Percentiles rank a stretch among this genome's conserved stretches.
phyloP scores from a whole-genome alignment of 2,797 vertebrate genomes.

The Phalanger gymnotis region DNA sequence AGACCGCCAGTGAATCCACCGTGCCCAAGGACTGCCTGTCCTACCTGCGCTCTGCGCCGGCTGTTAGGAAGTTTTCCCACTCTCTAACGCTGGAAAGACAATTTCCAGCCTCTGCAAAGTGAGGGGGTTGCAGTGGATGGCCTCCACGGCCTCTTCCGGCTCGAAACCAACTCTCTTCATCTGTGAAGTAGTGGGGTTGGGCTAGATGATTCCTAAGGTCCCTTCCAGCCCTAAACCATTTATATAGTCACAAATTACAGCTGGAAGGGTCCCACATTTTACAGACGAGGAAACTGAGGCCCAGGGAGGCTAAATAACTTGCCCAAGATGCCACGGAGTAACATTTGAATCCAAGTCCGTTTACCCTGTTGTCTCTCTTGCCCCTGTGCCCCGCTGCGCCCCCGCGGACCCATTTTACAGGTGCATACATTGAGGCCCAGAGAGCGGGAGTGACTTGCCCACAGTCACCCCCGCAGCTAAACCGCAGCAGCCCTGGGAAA shows the following conservation, averaged over 20 bases:
- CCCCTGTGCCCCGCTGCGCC: not conserved
- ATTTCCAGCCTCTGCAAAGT: not conserved
- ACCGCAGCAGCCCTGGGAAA: not conserved
- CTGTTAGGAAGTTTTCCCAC: no score
- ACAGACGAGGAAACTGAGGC: not conserved
- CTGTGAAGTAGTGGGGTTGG: not conserved
- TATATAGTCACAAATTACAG: not conserved
- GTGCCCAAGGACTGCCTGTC: no score
- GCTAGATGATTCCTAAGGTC: no score
- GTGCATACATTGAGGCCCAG: not conserved
- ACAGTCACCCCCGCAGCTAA: not conserved
- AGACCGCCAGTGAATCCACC: no score
- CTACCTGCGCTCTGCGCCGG: no score
- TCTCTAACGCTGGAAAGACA: not conserved
- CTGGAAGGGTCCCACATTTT: not conserved
- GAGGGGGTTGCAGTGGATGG: fast-evolving
- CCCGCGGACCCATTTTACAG: not conserved
- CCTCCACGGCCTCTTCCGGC: no score
- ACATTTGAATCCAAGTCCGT: not conserved
- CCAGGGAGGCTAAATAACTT: not conserved
- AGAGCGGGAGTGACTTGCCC: not conserved
- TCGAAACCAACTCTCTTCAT: not conserved
- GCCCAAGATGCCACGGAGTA: not conserved
- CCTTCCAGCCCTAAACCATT: no score
- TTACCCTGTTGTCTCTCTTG: not conserved